Base-by-base conservation (phyloP, 2,797 vertebrate species). In the Silurus aristotelis region DNA sequence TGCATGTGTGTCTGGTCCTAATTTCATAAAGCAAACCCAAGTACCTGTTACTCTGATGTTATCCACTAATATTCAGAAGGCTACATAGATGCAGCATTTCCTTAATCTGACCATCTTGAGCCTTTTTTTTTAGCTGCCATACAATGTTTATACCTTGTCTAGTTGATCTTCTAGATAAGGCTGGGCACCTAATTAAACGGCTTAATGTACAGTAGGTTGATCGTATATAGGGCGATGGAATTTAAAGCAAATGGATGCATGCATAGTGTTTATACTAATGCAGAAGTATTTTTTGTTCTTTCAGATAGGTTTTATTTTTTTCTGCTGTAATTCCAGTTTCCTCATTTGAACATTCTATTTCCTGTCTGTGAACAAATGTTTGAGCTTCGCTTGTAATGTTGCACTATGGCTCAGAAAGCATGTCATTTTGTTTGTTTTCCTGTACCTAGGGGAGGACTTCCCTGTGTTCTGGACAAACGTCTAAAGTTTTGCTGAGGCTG, bases 321-420 rank as follows among this genome's bases (percentile, higher is more conserved):
- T 87, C 89, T 92, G 92, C 91, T 94, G 93, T 92, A 91, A 90
- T 91, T 89, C 86, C 87, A 87, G 77, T 89, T 82, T 82, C 83
- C 90, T 87, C 81, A 87, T 90, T 89, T 90, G 90, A 80, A 82
- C 31, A 43, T 64, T 80, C 80, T 76, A 67, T 83, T 86, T 80
- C 20, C 70, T 80, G 48, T 88, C 61, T 84, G n/a, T 55, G 48
- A 71, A 84, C 80, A 82, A 77, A 61, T 75, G 66, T 80, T 70
- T n/a, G 79, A 85, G 84, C 78, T 87, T 88, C 43, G 64, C 86
- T 84, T 82, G 63, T 87, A 48, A 13, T 63, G 58, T 83, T 90
- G 86, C 83, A 66, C 84, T 78, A 13, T n/a, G 38, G 71, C 80
- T 89, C 60, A 56, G 80, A 71, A 68, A 87, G 84, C 64, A 48